Evolutionary conservation across 2,113 vertebrate species (phyloP).

Genomic region (Coracopsis vasa): DNA sequence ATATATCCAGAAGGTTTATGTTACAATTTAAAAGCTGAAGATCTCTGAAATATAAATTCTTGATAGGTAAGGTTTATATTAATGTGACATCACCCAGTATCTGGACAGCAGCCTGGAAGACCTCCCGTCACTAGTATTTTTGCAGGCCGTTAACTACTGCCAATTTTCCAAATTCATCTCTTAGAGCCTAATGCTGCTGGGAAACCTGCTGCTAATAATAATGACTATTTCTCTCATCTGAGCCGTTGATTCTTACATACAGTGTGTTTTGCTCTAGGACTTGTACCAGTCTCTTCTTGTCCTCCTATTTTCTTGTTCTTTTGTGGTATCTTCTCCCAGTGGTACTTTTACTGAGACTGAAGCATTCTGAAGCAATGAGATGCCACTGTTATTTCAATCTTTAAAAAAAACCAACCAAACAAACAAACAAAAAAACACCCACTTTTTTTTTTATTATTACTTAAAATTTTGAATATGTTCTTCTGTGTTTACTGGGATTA

Average conservation of each 20-base stretch:
- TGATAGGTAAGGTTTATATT: not conserved
- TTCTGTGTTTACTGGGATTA: not conserved
- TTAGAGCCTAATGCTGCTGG: not conserved
- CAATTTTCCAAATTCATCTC: constrained; percentile 9
- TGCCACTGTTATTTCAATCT: not conserved
- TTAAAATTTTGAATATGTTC: not conserved
- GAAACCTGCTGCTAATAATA: not conserved
- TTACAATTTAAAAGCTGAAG: not conserved
- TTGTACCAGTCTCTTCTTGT: not conserved
- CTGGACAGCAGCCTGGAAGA: not conserved
- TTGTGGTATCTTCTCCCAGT: not conserved
- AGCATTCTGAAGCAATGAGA: not conserved
- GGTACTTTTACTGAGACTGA: not conserved
- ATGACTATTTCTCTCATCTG: not conserved
- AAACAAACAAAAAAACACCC: not conserved
- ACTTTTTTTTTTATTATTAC: not conserved
- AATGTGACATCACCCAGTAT: not conserved
- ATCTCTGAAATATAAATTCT: not conserved
- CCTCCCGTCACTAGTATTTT: not conserved
- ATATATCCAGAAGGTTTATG: not conserved
- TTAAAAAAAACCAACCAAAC: too few relatives aligned
- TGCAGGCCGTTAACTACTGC: not conserved
- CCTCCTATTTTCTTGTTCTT: not conserved
- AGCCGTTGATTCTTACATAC: not conserved
- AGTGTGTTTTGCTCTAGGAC: not conserved